A percentile compares a stretch with the other conserved stretches of the same genome.
These are phyloP conservation scores for Mobula birostris DNA, from an alignment of 2,113 vertebrate genomes.

Conservation along the genomic window DNA sequence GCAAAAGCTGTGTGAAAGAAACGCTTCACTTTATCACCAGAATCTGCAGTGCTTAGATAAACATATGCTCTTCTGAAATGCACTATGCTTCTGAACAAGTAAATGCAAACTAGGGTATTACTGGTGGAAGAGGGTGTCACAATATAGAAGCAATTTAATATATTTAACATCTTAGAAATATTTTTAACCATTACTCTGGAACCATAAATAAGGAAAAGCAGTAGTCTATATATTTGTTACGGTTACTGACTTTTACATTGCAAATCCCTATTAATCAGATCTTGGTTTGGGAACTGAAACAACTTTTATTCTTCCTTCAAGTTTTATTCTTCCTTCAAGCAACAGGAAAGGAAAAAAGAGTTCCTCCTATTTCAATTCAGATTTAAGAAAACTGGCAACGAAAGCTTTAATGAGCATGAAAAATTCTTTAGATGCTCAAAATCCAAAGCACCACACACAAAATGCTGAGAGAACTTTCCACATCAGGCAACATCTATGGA, in stretches of 20 bases:
- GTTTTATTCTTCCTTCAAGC: neutral
- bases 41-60: neutral
- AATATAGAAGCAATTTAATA: neutral
- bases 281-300: neutral
- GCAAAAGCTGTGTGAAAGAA: conserved; percentile 12
- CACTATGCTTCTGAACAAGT: neutral
- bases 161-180: neutral
- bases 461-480: too few relatives aligned
- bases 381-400: neutral
- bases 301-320: neutral
- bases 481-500: too few relatives aligned
- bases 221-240: neutral
- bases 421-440: too few relatives aligned
- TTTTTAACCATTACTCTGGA: neutral
- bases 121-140: neutral
- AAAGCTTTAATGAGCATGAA: neutral
- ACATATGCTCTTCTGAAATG: neutral
- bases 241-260: neutral
- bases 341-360: neutral
- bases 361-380: neutral
- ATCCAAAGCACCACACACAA: too few relatives aligned
- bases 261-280: neutral
- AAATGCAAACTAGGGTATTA: neutral
- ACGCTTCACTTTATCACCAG: neutral
- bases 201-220: neutral